These are phyloP conservation scores for Caenorhabditis sp. DNA, from an alignment of 2,888 invertebrate species.

Conservation along the genomic window DNA sequence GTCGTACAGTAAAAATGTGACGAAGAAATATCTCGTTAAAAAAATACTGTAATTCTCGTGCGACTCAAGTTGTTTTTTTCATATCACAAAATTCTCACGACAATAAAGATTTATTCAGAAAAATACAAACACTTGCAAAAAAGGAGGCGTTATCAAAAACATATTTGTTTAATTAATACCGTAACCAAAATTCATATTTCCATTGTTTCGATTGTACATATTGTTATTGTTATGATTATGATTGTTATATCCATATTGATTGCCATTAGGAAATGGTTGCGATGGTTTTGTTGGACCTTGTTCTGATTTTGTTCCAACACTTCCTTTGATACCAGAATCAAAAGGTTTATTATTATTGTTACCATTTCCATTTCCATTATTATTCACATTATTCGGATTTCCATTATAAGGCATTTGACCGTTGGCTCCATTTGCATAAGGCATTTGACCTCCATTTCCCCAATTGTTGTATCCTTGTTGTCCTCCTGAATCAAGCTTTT, in stretches of 20 bases:
- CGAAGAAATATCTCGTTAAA: too few relatives aligned
- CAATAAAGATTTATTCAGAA: too few relatives aligned
- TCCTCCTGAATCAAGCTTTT: neutral
- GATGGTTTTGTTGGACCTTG: conserved; percentile 8
- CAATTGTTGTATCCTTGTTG: too few relatives aligned
- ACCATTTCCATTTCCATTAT: neutral
- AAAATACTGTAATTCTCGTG: too few relatives aligned
- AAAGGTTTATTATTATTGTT: neutral
- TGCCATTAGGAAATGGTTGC: conserved; percentile 2
- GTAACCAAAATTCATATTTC: neutral
- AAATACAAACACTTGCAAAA: too few relatives aligned
- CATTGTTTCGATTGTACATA: neutral
- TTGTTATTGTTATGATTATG: neutral
- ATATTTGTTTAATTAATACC: neutral
- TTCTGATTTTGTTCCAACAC: conserved; percentile 25
- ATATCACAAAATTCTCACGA: too few relatives aligned
- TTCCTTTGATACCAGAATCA: conserved; percentile 23
- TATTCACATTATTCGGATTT: too few relatives aligned
- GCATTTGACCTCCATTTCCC: conserved; percentile 15
- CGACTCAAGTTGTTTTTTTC: too few relatives aligned
- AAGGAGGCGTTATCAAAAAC: too few relatives aligned
- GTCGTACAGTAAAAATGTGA: too few relatives aligned
- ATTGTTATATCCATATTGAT: conserved; percentile 8
- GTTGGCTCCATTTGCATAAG: conserved; percentile 9
- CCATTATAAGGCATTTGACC: conserved; percentile 15